These are phyloP conservation scores for Xerus inauris DNA, from an alignment of 2,113 vertebrate species.

Conservation along the genomic window DNA sequence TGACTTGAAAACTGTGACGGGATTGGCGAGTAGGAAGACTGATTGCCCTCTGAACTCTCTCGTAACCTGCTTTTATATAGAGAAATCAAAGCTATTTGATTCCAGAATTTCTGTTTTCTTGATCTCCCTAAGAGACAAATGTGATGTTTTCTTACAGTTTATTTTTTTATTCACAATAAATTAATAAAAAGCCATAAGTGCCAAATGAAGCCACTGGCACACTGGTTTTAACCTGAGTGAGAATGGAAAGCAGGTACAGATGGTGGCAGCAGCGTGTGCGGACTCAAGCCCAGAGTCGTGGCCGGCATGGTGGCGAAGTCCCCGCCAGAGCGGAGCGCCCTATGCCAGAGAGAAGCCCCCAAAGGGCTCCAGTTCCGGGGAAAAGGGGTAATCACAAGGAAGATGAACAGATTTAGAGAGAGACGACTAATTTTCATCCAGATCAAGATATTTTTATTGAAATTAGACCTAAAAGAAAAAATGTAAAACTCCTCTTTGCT, in stretches of 20 bases:
- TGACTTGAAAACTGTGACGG: background rate
- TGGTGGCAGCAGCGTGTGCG: background rate
- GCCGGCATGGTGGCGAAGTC: too few relatives aligned
- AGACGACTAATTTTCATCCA: constrained; percentile 52
- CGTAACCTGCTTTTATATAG: background rate
- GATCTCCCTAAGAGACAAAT: background rate
- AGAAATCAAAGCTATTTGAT: constrained; percentile 57
- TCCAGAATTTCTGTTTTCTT: background rate
- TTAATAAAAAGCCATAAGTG: background rate
- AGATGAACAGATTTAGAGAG: constrained; percentile 40
- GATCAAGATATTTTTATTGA: constrained; percentile 58
- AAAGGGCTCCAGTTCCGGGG: background rate
- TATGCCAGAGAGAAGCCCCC: too few relatives aligned
- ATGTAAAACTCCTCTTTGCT: constrained; percentile 59
- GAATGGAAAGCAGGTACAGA: background rate
- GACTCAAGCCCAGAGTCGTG: background rate
- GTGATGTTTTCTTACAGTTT: background rate
- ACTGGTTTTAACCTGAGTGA: background rate
- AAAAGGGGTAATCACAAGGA: constrained; percentile 20
- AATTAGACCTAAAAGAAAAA: constrained; percentile 73
- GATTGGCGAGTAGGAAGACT: background rate
- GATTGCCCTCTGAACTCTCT: background rate
- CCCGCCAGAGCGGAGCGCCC: too few relatives aligned
- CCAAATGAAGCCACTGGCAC: background rate
- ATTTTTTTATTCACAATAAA: constrained; percentile 7